Conservation (phyloP, 2,797 vertebrate species). For the Peromyscus attwateri region DNA sequence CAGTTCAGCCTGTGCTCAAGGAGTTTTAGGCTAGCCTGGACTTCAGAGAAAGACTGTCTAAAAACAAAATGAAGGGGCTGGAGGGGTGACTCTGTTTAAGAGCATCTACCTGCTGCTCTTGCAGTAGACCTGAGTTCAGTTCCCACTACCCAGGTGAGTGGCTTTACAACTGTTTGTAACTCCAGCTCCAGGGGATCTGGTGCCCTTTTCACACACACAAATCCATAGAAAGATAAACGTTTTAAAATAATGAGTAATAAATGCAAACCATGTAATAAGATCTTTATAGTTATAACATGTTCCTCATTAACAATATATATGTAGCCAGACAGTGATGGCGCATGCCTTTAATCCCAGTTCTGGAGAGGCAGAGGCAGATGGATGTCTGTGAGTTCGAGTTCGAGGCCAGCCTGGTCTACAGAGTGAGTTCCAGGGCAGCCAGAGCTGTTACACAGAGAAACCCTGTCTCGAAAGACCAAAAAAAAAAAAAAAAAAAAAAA, state of each 20-base stretch:
- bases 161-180: neutral
- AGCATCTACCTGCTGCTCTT: neutral
- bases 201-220: neutral
- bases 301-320: neutral
- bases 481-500: no score
- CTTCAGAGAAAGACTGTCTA: neutral
- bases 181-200: neutral
- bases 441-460: neutral
- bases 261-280: neutral
- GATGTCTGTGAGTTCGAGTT: neutral
- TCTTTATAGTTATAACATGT: neutral
- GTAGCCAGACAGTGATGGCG: neutral
- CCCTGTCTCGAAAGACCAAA: neutral
- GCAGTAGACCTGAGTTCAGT: neutral
- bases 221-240: neutral
- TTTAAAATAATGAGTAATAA: constrained; percentile 2
- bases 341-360: neutral
- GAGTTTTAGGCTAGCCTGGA: neutral
- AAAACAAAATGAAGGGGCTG: neutral
- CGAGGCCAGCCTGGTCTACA: neutral
- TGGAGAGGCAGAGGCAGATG: neutral
- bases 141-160: neutral
- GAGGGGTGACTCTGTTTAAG: neutral
- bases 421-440: neutral
- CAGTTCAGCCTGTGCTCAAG: neutral